Evolutionary conservation across 1,140 invertebrate species (phyloP), one percentile per base, ranked within the genome.

Genomic region (Calosoma granatense): DNA sequence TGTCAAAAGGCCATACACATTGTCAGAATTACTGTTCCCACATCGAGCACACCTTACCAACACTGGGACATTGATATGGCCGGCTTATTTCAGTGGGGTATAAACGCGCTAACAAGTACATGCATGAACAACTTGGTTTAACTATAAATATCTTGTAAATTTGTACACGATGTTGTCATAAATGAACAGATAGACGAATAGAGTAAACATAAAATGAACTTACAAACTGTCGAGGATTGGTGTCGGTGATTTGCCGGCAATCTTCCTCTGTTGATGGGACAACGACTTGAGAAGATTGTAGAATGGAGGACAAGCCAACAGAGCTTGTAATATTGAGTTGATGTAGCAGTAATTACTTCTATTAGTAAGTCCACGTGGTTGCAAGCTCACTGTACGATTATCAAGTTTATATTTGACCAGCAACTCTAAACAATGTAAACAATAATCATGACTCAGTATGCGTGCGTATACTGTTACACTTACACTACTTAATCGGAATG

Each of bases 271-370:
- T 55, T 82, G 78, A 64, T 81, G 76, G 4, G 82, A 80, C 62
- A 89, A 71, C 41, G 84, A 81, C 63, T 83, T 85, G 61, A 97
- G 74, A 65, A 96, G 77, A 75, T 96, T 93, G 69, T 92, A 95
- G 75, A 97, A 92, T 0, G 93, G 91, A 15, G 93, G 89, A 72
- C 93, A 97, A 20, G 90, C 92, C 0, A 97, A 75, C 53, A 97
- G 74, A 0, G 93, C 92, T 76, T 94, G 90, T 26, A 93, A 73
- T 57, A 89, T 90, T 22, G 93, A 91, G 75, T 97, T 97, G 21
- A 95, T 91, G 67, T 96, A 97, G 74, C 94, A 97, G 74, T 92
- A 96, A 77, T 96, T 97, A 52, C 88, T 91, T 54, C 86, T 82
- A 73, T 97, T 97, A 30, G 85, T 88, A 14, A 97, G 78, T 9